Evolutionary conservation across 2,113 vertebrate species (phyloP).

Genomic region (Scopus umbretta): DNA sequence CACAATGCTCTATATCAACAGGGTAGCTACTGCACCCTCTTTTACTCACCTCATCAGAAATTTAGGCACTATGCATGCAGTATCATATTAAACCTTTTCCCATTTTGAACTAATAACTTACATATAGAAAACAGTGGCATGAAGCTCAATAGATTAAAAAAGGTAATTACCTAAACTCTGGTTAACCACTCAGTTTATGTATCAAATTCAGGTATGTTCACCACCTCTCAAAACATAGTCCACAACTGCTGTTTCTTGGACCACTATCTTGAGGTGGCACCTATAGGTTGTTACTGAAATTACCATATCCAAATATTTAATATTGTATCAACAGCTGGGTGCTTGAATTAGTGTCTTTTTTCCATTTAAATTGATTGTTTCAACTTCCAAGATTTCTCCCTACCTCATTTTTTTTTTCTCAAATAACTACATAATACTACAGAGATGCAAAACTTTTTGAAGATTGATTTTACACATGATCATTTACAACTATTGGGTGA

Average conservation of each 20-base stretch:
- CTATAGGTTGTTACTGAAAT: neutral
- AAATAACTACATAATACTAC: neutral
- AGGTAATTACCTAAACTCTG: neutral
- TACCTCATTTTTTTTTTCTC: neutral
- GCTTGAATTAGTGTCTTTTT: neutral
- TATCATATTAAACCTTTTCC: neutral
- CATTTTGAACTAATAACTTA: neutral
- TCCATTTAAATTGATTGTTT: neutral
- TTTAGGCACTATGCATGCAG: neutral
- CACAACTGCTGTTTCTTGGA: neutral
- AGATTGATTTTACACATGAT: neutral
- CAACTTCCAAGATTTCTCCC: neutral
- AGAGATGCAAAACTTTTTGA: neutral
- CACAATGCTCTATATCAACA: neutral
- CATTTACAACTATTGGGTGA: neutral
- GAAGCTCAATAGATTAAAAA: neutral
- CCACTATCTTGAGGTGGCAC: neutral
- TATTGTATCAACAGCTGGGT: neutral
- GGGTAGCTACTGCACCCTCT: too few relatives aligned
- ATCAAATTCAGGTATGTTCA: neutral
- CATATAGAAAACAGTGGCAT: neutral
- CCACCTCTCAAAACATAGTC: neutral
- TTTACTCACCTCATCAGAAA: neutral
- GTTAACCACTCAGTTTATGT: rapidly evolving
- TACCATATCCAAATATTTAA: neutral